Percentiles rank a stretch among this genome's conserved stretches.
These are phyloP conservation scores for Drosophila chauvacae DNA, from an alignment of 1,140 invertebrate species.

Conservation along the genomic window DNA sequence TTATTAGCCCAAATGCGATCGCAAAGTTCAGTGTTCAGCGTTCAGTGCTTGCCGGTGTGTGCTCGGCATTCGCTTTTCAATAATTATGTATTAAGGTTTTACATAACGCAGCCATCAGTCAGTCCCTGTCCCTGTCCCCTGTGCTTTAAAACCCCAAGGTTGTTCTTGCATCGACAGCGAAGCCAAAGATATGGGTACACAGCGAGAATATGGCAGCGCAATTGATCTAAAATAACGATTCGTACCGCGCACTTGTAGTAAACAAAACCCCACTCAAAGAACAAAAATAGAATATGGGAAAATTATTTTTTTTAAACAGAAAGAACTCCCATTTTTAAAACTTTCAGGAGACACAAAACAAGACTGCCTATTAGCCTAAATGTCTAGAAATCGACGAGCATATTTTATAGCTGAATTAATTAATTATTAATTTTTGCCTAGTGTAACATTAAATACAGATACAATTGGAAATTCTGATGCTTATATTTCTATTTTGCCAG, in stretches of 20 bases:
- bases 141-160: slow-evolving; percentile 13
- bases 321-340: too few relatives aligned
- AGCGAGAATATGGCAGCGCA: background rate
- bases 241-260: too few relatives aligned
- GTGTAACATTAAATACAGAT: background rate
- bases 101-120: slow-evolving; percentile 27
- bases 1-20: slow-evolving; percentile 41
- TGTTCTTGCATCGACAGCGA: slow-evolving; percentile 22
- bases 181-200: slow-evolving; percentile 11
- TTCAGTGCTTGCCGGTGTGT: background rate
- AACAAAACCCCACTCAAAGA: too few relatives aligned
- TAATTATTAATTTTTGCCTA: background rate
- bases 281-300: too few relatives aligned
- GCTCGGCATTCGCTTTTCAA: slow-evolving; percentile 27
- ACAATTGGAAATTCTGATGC: slow-evolving; percentile 2
- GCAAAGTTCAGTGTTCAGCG: background rate
- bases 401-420: too few relatives aligned
- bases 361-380: too few relatives aligned
- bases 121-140: slow-evolving; percentile 8
- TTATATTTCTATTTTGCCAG: background rate
- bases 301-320: too few relatives aligned
- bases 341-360: too few relatives aligned
- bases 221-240: too few relatives aligned
- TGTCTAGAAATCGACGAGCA: too few relatives aligned
- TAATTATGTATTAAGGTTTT: slow-evolving; percentile 51